Evolutionary conservation across 2,113 vertebrate genomes (phyloP), one percentile per base, ranked within the genome.

Genomic region (Mohoua ochrocephala): DNA sequence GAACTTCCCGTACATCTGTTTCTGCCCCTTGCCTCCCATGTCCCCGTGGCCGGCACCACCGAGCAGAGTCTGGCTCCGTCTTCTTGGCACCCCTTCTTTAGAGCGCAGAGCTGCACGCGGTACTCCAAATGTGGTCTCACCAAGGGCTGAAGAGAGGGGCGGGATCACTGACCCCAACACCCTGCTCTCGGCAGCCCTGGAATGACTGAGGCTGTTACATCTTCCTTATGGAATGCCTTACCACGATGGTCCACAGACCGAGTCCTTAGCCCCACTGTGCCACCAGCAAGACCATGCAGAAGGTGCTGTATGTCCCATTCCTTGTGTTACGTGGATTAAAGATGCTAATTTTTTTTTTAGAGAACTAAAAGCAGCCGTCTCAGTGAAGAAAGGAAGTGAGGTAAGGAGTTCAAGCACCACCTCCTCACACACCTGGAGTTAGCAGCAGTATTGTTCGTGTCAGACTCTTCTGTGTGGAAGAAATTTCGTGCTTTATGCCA

Each of bases 101-200:
- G 76, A 11, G 57, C 47, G 47, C 39, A 8, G 37, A 20, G 45
- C 5, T 52, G 80, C 35, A 2, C 37, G 2, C 33, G 33, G 17
- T 23, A 0, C 18, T 33, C 27, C 39, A 7, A 2, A 1, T 12
- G 28, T 6, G 57, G 11, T 23, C 28, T 50, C 26, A 1, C 3
- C 31, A 2, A 2, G 57, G 42, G 30, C 57, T 28, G 57, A 18
- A 5, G 0, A 27, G 57, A 26, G 9, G 7, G 30, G 17, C 26
- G 5, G 50, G 50, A 23, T 31, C 7, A 1, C 57, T 2, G 9
- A 23, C 23, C 15, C 59, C 18, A 28, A 1, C 0, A 2, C 33
- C 9, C 41, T 33, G 49, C n/a, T 54, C n/a, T 47, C 59, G 27
- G 68, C 68, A 63, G 68, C 57, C 39, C 41, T 23, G 0, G 3